Conservation (phyloP, 37 sponge, comb jelly and placozoan genomes). For the Crambe crambe region DNA sequence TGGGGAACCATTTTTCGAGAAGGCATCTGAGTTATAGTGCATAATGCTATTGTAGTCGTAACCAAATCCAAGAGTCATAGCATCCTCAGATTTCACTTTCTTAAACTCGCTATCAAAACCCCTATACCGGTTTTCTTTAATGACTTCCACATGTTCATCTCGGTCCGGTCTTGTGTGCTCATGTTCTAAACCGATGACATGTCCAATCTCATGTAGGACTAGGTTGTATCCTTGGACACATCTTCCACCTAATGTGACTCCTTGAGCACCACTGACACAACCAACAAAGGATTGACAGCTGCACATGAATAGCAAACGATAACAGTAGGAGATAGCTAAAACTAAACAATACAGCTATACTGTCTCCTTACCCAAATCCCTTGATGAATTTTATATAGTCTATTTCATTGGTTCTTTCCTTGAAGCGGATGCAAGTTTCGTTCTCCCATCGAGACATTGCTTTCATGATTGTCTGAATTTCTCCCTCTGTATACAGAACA, state of each 20-base stretch:
- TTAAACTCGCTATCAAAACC: conserved; percentile 3
- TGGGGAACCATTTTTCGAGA: conserved; percentile 1
- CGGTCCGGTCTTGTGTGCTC: conserved; percentile 75
- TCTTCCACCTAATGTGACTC: conserved; percentile 10
- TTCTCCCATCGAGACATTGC: conserved; percentile 80
- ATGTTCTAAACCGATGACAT: conserved; percentile 72
- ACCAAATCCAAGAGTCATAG: conserved; percentile 60
- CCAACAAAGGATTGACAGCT: conserved; percentile 38
- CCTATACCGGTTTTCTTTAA: conserved; percentile 19
- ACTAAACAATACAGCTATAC: neutral
- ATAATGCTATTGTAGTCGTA: conserved; percentile 89
- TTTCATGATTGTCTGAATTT: conserved; percentile 26
- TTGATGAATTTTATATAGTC: conserved; percentile 19
- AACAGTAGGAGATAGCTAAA: too few species aligned
- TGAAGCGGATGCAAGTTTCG: conserved; percentile 74
- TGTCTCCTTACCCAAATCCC: conserved; percentile 1
- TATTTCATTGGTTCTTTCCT: neutral
- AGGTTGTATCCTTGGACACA: conserved; percentile 13
- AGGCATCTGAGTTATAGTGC: conserved; percentile 61
- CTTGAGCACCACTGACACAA: conserved; percentile 2
- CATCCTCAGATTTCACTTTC: neutral
- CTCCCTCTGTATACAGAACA: conserved; percentile 37
- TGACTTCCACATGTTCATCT: conserved; percentile 48
- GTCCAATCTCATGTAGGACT: conserved; percentile 71
- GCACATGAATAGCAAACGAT: neutral